These are phyloP conservation scores for Rutpela maculata DNA, from an alignment of 2,888 invertebrate species.

Conservation along the genomic window DNA sequence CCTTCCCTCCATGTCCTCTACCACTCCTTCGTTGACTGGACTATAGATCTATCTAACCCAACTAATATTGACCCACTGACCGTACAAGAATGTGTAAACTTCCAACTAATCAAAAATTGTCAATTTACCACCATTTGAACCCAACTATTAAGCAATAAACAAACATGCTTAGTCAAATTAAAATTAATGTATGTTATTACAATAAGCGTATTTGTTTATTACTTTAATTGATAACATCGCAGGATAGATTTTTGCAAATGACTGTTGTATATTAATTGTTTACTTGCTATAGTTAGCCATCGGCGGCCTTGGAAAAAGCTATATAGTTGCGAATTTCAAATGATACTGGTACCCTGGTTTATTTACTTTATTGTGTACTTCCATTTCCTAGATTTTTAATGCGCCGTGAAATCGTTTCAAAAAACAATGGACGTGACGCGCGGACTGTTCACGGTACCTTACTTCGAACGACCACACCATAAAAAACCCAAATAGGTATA, in stretches of 20 bases:
- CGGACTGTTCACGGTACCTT: not conserved
- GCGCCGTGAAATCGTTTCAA: not conserved
- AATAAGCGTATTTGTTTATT: not conserved
- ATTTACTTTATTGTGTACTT: not conserved
- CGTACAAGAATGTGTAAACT: no score
- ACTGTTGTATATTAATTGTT: not conserved
- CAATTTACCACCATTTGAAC: no score
- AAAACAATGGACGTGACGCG: not conserved
- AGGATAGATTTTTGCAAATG: not conserved
- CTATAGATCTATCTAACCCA: no score
- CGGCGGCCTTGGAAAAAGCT: not conserved
- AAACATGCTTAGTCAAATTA: not conserved
- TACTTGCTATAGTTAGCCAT: not conserved
- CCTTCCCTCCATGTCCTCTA: no score
- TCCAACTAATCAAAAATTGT: no score
- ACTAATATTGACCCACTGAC: no score
- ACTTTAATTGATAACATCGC: not conserved
- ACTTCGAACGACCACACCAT: not conserved
- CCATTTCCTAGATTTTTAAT: not conserved
- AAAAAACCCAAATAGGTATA: not conserved
- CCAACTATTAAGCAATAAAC: not conserved
- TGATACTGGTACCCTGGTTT: not conserved
- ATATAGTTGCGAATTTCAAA: not conserved
- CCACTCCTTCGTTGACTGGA: no score
- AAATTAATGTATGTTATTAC: not conserved